Percentiles rank a stretch among this genome's conserved stretches.
phyloP scores from a whole-genome alignment of 2,797 vertebrate species.

The Momotus momota region DNA sequence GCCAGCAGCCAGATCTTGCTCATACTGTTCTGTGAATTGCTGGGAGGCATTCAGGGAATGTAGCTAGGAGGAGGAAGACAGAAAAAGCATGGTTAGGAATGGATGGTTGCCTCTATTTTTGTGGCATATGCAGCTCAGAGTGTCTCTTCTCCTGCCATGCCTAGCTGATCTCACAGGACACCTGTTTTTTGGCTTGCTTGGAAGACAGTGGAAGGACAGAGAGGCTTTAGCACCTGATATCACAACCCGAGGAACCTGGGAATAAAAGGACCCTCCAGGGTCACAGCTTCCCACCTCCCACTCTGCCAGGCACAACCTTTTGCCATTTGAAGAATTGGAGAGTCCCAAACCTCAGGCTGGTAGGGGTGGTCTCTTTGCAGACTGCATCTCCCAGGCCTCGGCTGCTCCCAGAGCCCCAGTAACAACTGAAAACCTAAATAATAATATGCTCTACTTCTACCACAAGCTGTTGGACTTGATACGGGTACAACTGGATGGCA shows the following conservation, averaged over 20 bases:
- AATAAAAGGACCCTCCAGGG: not conserved
- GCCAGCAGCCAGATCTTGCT: too few species aligned
- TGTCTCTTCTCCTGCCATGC: not conserved
- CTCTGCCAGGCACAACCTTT: not conserved
- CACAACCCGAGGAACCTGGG: not conserved
- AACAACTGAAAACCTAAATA: not conserved
- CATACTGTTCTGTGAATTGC: not conserved
- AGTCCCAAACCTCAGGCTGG: not conserved
- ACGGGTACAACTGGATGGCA: not conserved
- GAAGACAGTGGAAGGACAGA: not conserved
- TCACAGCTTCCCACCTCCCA: not conserved
- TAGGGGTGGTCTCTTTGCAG: not conserved
- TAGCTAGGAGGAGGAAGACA: not conserved
- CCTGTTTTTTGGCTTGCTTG: not conserved
- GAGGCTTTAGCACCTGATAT: not conserved
- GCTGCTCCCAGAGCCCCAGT: not conserved
- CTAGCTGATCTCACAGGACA: not conserved
- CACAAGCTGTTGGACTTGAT: not conserved
- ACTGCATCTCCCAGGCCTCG: not conserved
- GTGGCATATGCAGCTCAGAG: not conserved
- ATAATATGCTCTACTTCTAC: not conserved
- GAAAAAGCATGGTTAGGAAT: not conserved
- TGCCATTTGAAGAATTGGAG: not conserved
- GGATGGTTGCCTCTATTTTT: not conserved
- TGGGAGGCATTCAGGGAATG: not conserved